Base-by-base conservation (phyloP, 2,888 invertebrate genomes). In the Ditula angustiorana region DNA sequence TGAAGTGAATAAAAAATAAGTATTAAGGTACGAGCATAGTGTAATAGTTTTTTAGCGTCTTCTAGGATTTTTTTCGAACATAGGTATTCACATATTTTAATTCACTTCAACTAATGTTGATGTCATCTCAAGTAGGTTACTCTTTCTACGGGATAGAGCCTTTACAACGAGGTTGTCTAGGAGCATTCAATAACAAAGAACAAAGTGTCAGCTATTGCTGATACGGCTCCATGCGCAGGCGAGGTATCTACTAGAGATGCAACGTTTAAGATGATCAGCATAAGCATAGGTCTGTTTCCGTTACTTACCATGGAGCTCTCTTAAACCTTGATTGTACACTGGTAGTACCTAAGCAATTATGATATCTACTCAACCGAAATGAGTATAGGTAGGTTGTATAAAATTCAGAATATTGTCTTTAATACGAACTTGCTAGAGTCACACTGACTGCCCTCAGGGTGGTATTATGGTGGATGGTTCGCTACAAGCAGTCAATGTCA, bases 321-420 rank as follows among this genome's bases (percentile, higher is more conserved):
- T 7, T 21, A 21, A 52, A 35, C 58, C 46, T 52, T 52, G 52
- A 44, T 52, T 47, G 46, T 53, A 35, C 46, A 64, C 59, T 28
- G n/a, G 37, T 49, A 62, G 10, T 47, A 26, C 21, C 5, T 37
- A 53, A 64, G 37, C 55, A 55, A 62, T 47, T 49, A 56, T 44
- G 50, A 47, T 53, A 21, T 21, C 57, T 68, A 66, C 72, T 77
- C 76, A 68, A 73, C 75, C 68, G 67, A 73, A 74, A 71, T 74
- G 56, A 61, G 61, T 71, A 73, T 71, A 79, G 71, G 66, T 74
- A 74, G 74, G 71, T 69, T 58, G 44, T 63, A 57, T 63, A 63
- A 58, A 71, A 59, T 61, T 70, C 70, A 76, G 74, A 77, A 80
- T 81, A 82, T 82, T 84, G 81, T 83, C 80, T 73, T 75, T 72